A percentile compares a stretch with the other conserved stretches of the same genome.
Evolutionary conservation across 2,113 vertebrate species (phyloP).

Genomic region (Hippocampus abdominalis): DNA sequence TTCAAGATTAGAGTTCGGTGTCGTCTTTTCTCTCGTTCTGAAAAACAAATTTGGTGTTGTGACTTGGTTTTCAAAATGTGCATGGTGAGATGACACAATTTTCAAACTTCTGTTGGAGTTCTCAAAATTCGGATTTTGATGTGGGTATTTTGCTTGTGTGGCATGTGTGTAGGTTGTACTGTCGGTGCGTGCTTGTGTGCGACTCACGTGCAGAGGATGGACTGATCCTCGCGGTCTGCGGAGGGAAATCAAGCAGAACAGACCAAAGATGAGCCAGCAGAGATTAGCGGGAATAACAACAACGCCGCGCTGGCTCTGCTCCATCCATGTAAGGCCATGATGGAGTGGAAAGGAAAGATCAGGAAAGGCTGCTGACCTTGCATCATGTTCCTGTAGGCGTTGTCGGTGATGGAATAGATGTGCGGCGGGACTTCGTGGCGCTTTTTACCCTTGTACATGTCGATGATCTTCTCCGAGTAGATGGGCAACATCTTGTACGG

Average conservation of each 20-base stretch:
- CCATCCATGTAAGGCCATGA: slow-evolving; percentile 68
- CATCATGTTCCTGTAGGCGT: slow-evolving; percentile 97
- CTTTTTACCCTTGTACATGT: slow-evolving; percentile 99
- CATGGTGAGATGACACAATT: too few species aligned
- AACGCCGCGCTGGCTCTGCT: slow-evolving; percentile 12
- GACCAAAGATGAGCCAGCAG: slow-evolving; percentile 43
- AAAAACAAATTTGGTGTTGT: too few species aligned
- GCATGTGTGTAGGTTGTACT: background rate
- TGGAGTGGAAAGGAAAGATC: slow-evolving; percentile 31
- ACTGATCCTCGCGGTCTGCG: slow-evolving; percentile 73
- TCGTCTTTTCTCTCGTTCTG: too few species aligned
- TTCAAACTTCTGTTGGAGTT: too few species aligned
- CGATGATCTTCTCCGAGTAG: slow-evolving; percentile 93
- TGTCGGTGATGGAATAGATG: slow-evolving; percentile 95
- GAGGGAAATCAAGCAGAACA: slow-evolving; percentile 34
- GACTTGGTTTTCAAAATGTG: too few species aligned
- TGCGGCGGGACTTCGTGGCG: slow-evolving; percentile 94
- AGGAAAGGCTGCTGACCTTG: slow-evolving; percentile 77
- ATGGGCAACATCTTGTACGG: slow-evolving; percentile 97
- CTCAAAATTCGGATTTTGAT: too few species aligned
- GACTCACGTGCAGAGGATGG: slow-evolving; percentile 75
- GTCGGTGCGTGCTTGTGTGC: background rate
- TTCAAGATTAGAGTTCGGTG: too few species aligned
- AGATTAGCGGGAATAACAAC: slow-evolving; percentile 37
- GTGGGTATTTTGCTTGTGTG: too few species aligned